Percentiles rank a stretch among this genome's conserved stretches.
Evolutionary conservation across 2,797 vertebrate species (phyloP).

Genomic region (Dendrocincla tyrannina): DNA sequence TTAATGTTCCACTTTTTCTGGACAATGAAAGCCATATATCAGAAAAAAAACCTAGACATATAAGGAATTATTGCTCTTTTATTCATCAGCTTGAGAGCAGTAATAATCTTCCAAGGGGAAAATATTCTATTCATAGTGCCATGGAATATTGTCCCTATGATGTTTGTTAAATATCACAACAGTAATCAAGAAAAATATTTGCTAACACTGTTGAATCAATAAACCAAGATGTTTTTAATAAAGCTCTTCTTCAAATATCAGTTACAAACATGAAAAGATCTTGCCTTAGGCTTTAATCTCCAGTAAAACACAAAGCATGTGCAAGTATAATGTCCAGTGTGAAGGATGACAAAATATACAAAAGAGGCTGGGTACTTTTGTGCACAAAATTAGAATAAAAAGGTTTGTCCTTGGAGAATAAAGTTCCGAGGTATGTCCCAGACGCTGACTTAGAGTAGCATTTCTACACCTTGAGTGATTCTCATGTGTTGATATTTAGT

Average conservation of each 20-base stretch:
- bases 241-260: not conserved
- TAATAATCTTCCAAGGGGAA: not conserved
- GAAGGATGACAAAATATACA: not conserved
- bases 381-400: not conserved
- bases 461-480: not conserved
- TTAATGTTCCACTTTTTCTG: slow-evolving; percentile 28
- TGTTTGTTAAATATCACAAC: not conserved
- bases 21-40: slow-evolving; percentile 17
- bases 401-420: not conserved
- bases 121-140: not conserved
- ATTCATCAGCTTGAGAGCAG: not conserved
- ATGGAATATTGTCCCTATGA: not conserved
- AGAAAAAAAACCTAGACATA: not conserved
- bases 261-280: not conserved
- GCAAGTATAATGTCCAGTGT: not conserved
- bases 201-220: not conserved
- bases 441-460: not conserved
- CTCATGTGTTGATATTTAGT: not conserved
- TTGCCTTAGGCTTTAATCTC: not conserved
- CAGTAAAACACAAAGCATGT: not conserved
- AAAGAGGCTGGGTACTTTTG: not conserved
- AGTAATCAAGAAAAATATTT: not conserved
- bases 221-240: not conserved
- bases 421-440: not conserved
- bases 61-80: not conserved